Conservation (phyloP, 2,113 vertebrate species). For the Oncorhynchus gorbuscha region DNA sequence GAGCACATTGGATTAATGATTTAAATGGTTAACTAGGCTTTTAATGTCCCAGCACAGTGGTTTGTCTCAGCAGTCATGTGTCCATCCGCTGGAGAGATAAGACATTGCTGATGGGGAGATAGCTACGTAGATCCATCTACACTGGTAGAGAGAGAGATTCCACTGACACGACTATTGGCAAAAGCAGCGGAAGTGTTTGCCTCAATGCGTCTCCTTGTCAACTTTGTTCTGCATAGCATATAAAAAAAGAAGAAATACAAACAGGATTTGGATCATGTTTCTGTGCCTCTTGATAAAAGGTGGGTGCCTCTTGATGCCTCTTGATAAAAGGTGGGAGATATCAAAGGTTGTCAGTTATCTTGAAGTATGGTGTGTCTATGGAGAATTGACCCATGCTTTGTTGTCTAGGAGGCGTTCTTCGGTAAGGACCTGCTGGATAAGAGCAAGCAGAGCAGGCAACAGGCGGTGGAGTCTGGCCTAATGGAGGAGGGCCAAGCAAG, state of each 20-base stretch:
- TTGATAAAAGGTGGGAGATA: constrained; percentile 1
- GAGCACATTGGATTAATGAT: constrained; percentile 69
- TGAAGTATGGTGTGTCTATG: not conserved
- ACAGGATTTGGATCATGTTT: too few species aligned
- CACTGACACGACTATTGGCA: too few species aligned
- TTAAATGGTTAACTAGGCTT: constrained; percentile 60
- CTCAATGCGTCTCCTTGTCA: too few species aligned
- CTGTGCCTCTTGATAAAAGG: not conserved
- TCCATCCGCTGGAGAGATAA: not conserved
- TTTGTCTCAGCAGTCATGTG: constrained; percentile 25
- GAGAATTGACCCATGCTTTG: constrained; percentile 24
- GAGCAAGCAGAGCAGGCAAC: constrained; percentile 86
- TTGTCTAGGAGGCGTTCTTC: constrained; percentile 92
- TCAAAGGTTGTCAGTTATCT: constrained; percentile 5
- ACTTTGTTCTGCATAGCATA: too few species aligned
- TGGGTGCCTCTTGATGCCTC: too few species aligned
- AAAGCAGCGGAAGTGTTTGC: too few species aligned
- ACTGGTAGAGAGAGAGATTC: not conserved
- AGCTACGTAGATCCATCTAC: not conserved
- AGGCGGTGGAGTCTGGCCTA: constrained; percentile 70
- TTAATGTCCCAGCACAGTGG: constrained; percentile 62
- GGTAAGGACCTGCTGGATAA: constrained; percentile 94
- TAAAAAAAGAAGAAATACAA: too few species aligned
- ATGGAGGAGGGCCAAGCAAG: too few species aligned
- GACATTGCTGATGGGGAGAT: not conserved